Conservation (phyloP, 2,797 vertebrate species). For the Spondyliosoma cantharus region DNA sequence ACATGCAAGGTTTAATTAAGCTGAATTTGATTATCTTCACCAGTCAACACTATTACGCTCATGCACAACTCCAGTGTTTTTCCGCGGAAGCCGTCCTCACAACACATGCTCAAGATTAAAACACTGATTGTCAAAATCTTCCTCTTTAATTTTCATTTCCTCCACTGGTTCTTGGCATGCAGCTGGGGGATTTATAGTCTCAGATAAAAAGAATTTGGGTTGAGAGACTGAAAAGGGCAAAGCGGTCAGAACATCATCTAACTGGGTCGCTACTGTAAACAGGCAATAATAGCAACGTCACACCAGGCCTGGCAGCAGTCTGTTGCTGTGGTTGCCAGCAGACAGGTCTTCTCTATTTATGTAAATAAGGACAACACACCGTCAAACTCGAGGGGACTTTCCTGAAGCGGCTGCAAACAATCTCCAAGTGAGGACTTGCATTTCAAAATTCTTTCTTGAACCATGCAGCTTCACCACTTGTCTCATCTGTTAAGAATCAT, state of each 20-base stretch:
- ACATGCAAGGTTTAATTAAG: background rate
- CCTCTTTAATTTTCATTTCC: background rate
- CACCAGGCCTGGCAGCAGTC: background rate
- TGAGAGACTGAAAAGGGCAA: background rate
- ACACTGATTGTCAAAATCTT: background rate
- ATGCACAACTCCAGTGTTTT: background rate
- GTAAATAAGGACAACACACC: background rate
- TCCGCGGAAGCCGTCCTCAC: background rate
- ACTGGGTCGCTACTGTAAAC: background rate
- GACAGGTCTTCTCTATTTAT: conserved; percentile 6
- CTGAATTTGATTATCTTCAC: background rate
- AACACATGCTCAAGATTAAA: background rate
- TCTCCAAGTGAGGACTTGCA: background rate
- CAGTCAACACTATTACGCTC: background rate
- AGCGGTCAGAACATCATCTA: background rate
- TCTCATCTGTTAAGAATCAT: background rate
- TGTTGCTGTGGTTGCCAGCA: conserved; percentile 6
- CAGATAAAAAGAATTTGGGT: background rate
- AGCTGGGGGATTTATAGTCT: background rate
- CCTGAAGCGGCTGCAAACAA: background rate
- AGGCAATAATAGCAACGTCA: conserved; percentile 34
- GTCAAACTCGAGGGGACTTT: background rate
- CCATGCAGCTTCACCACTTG: background rate
- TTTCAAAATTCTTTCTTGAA: background rate
- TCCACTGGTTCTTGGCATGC: background rate